Base-by-base conservation (phyloP, 2,797 vertebrate species). In the Mormyrus proboscirostris region DNA sequence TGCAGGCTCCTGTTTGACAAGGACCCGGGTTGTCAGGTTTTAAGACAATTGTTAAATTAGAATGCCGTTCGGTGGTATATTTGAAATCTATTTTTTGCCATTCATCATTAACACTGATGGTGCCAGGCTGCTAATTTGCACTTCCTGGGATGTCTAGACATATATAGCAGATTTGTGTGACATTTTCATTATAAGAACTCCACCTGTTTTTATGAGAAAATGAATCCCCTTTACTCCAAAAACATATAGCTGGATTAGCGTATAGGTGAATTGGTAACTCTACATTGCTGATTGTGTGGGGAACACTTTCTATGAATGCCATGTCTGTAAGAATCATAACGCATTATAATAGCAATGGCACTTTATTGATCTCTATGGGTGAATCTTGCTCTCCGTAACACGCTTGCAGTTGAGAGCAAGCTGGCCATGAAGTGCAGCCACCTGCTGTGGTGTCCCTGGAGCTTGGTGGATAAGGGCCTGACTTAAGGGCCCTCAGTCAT, bases 121-220 rank as follows among this genome's bases (percentile, higher is more conserved):
- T 62, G 86, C 69, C 90, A 89, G 47, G 73, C 92, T 82, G 86
- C 88, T 1, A 10, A 82, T 82, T 82, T 82, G 19, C 76, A 82
- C 41, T 82, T 82, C 12, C 76, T 47, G 19, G 41, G 7, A 82
- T 44, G 41, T 10, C 76, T 82, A 82, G 76, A 44, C 76, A 47
- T 82, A 47, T 22, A 82, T 82, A 47, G 76, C 76, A 82, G 12
- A 38, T 38, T 22, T 19, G 41, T 22, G 41, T 47, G 76, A 82
- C 76, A 82, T 82, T 47, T 82, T 47, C 41, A 22, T 47, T 82
- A 47, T 47, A 47, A 19, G 47, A 82, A 82, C 33, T 76, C 73
- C 19, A 82, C n/a, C 19, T 47, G 76, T 82, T 82, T 19, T 82
- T 82, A 82, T 22, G 76, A 22, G 8, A 82, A 47, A 47, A 47